A percentile compares a stretch with the other conserved stretches of the same genome.
These are phyloP conservation scores for Trididemnum nubilum DNA, from an alignment of 23 tunicate genomes.

Conservation along the genomic window DNA sequence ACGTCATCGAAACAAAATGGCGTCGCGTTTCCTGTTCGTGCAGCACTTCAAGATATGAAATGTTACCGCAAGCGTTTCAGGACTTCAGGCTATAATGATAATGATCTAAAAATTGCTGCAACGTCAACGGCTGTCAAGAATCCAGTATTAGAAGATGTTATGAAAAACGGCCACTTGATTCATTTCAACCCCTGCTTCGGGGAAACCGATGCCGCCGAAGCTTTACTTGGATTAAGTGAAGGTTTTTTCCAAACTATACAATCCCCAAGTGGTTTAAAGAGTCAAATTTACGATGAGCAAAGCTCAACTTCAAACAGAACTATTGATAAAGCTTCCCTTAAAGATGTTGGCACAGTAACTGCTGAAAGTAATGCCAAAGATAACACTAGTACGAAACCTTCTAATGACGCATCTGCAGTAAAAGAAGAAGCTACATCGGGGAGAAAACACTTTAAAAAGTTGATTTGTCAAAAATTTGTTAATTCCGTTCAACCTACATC, in stretches of 20 bases:
- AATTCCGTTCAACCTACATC: slow-evolving; percentile 2
- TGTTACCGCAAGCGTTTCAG: neutral
- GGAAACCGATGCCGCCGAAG: slow-evolving; percentile 42
- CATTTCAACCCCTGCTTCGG: neutral
- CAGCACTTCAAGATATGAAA: too few species aligned
- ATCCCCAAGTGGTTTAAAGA: neutral
- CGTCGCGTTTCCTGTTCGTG: neutral
- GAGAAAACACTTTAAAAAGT: slow-evolving; percentile 24
- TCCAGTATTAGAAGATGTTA: too few species aligned
- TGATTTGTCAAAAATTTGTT: slow-evolving; percentile 33
- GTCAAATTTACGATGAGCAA: neutral
- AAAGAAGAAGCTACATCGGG: neutral
- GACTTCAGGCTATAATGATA: neutral
- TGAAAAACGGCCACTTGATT: neutral
- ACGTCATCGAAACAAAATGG: neutral
- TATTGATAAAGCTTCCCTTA: neutral
- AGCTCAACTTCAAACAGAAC: neutral
- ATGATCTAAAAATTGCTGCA: neutral
- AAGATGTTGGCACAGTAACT: neutral
- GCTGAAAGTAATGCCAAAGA: too few species aligned
- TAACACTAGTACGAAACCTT: too few species aligned
- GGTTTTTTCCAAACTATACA: slow-evolving; percentile 7
- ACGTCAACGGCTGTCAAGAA: neutral
- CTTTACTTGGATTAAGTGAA: slow-evolving; percentile 30
- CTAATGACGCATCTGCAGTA: too few species aligned